Base-by-base conservation (phyloP, 2,797 vertebrate species). In the Periophthalmus magnuspinnatus region DNA sequence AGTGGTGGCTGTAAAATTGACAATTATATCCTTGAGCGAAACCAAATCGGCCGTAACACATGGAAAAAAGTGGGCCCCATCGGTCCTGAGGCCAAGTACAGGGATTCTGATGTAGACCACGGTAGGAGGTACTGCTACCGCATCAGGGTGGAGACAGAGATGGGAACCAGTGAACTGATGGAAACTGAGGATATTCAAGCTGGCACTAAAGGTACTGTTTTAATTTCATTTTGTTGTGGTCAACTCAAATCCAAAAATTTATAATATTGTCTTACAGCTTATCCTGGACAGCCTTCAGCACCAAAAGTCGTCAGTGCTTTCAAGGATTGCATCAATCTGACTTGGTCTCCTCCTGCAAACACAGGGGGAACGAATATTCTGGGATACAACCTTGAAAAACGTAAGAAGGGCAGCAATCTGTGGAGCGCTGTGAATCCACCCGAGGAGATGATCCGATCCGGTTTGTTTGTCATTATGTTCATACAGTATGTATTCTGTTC, bases 301-400 rank as follows among this genome's bases (percentile, higher is more conserved):
- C 96, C 96, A 1, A 92, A 94, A 83, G 81, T 97, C 48, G 67
- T 90, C 55, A 94, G 84, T 34, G 90, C 94, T 78, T 95, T 90
- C 77, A 96, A 89, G 76, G 68, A 93, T 73, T 89, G 87, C 74
- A 91, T 98, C 83, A 94, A 76, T 1, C 88, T 98, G 45, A 69
- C 92, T 7, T 98, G 97, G 97, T 74, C 67, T 33, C 89, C 91
- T 8, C 96, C 96, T 1, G 5, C 67, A 16, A 90, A 93, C 72
- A 93, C 92, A 0, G 95, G 95, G 58, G 92, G 92, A 19, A 93
- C 94, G 57, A 90, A 57, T 65, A 93, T 97, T 78, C 68, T 94
- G 65, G 96, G 97, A 47, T 98, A 97, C 76, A 83, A 93, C 0
- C 5, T 97, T 34, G 96, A 99, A 74, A 98, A 95, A 78, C 93